Evolutionary conservation across 2,797 vertebrate species (phyloP).

Genomic region (Threskiornis aethiopicus): DNA sequence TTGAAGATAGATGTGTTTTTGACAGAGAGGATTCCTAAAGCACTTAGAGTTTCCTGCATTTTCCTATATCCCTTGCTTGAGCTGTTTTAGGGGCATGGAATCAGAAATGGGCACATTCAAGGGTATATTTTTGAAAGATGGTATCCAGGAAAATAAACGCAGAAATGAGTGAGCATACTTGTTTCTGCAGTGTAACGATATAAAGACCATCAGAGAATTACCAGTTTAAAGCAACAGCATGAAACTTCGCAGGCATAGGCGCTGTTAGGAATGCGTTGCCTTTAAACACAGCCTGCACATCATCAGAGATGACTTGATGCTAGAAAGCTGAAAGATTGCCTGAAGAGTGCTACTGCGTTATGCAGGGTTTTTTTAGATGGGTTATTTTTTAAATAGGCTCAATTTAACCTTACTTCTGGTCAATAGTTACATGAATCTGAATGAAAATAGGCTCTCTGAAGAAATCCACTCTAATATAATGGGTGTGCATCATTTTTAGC

Average conservation of each 20-base stretch:
- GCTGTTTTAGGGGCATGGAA: neutral
- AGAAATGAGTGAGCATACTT: neutral
- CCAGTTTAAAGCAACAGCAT: neutral
- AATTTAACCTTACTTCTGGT: conserved; percentile 27
- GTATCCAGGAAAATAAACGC: neutral
- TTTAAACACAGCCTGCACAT: conserved; percentile 12
- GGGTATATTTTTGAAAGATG: neutral
- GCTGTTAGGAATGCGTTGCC: neutral
- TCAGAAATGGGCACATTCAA: neutral
- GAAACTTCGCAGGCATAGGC: neutral
- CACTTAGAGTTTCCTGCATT: neutral
- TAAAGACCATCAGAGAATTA: neutral
- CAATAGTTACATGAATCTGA: neutral
- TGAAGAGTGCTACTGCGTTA: neutral
- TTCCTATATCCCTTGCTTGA: neutral
- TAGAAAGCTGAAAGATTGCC: conserved; percentile 31
- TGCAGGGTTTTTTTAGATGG: neutral
- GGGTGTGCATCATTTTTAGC: neutral
- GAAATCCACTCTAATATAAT: neutral
- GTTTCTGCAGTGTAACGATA: neutral
- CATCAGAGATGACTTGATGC: neutral
- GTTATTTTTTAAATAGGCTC: conserved; percentile 53
- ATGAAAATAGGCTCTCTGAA: neutral
- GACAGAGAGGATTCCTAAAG: neutral
- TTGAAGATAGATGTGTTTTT: neutral